A percentile compares a stretch with the other conserved stretches of the same genome.
Evolutionary conservation across 2,113 vertebrate genomes (phyloP).

Genomic region (Elephas maximus): DNA sequence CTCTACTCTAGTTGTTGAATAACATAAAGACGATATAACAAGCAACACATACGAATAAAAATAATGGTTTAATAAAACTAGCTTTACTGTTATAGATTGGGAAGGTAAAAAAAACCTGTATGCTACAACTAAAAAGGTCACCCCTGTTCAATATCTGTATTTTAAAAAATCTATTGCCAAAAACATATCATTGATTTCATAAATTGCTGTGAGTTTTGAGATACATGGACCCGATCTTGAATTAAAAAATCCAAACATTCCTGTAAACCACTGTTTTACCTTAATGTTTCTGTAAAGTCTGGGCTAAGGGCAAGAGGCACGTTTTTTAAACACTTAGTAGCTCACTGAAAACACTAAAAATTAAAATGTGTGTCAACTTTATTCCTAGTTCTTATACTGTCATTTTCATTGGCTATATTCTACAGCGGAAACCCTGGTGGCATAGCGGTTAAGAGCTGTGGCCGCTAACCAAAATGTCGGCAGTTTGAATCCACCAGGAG

Average conservation of each 20-base stretch:
- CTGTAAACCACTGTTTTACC: not conserved
- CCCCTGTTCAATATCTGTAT: constrained; percentile 14
- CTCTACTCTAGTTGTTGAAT: constrained; percentile 69
- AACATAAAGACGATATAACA: constrained; percentile 71
- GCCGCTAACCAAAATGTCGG: too few species aligned
- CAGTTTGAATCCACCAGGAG: too few species aligned
- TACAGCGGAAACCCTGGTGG: not conserved
- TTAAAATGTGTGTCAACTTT: constrained; percentile 22
- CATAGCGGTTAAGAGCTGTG: too few species aligned
- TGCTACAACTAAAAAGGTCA: constrained; percentile 48
- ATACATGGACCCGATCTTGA: not conserved
- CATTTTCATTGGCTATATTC: not conserved
- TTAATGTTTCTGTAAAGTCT: constrained; percentile 46
- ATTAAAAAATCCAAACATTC: constrained; percentile 42
- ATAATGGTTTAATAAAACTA: constrained; percentile 78
- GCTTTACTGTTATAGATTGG: constrained; percentile 56
- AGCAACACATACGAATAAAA: constrained; percentile 81
- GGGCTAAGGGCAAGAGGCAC: not conserved
- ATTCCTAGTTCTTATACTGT: constrained; percentile 14
- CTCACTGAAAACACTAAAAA: constrained; percentile 50
- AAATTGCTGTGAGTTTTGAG: constrained; percentile 18
- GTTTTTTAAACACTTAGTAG: not conserved
- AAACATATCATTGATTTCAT: constrained; percentile 49
- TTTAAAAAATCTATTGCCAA: constrained; percentile 18
- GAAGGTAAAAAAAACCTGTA: constrained; percentile 63